Evolutionary conservation across 2,888 invertebrate species (phyloP), one percentile per base, ranked within the genome.

Genomic region (Erebia aethiops): DNA sequence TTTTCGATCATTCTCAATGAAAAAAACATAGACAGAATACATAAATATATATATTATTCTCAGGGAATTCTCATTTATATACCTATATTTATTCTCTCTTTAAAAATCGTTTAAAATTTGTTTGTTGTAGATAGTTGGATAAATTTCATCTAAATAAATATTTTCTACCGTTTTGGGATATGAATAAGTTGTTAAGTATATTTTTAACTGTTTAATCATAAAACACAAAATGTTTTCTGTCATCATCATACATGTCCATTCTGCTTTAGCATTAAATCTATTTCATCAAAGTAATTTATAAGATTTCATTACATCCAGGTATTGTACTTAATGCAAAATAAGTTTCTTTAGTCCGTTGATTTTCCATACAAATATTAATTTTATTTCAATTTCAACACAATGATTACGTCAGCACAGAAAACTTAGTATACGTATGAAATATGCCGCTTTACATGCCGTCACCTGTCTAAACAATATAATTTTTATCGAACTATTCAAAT

Each of bases 371-470:
- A 1, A 46, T 61, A 46, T 54, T 9, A 54, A 43, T 18, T 26
- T 26, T 61, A 18, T 46, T 21, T n/a, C n/a, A n/a, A n/a, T n/a
- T 18, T 1, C 11, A 60, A 43, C 13, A 13, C 14, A 65, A 13
- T 73, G 66, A 74, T 70, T 81, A 82, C 79, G 84, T 84, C 83
- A 87, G 87, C 86, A 87, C 86, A 86, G 0, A 1, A 46, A 75
- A 80, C 81, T n/a, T 82, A 84, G 83, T 79, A 74, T 49, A 65
- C 41, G 54, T 21, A 46, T 58, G 8, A 75, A 74, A 76, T 75
- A 80, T 86, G 86, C 83, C 85, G 83, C 82, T 81, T 86, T 84
- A 83, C 85, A 81, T 82, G 78, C 79, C 80, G 81, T 82, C 82
- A 81, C 81, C 84, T 85, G 86, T 86, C 84, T n/a, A 9, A 46